Evolutionary conservation across 2,113 vertebrate genomes (phyloP).

Genomic region (Dromiciops gliroides): DNA sequence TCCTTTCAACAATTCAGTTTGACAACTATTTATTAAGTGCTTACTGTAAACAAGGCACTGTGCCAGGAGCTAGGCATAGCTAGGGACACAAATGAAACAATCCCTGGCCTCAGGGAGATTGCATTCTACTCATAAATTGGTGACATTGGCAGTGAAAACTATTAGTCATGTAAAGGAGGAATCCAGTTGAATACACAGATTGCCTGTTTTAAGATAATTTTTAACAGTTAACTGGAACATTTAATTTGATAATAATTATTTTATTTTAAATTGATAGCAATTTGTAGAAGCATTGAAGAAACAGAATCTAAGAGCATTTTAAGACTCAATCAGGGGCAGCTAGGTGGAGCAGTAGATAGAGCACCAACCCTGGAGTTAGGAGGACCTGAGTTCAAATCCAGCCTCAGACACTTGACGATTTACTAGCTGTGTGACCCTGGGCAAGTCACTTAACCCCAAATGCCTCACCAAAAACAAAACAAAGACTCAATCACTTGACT

Average conservation of each 20-base stretch:
- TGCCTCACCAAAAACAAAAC: no score
- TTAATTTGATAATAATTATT: background rate
- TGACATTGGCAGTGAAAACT: background rate
- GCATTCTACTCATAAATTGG: background rate
- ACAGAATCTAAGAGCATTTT: background rate
- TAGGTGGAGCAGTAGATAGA: no score
- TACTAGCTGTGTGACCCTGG: no score
- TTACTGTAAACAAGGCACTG: background rate
- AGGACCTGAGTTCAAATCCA: no score
- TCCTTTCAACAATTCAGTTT: background rate
- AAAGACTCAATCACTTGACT: background rate
- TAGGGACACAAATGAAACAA: background rate
- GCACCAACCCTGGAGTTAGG: no score
- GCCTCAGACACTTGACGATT: no score
- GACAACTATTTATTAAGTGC: background rate
- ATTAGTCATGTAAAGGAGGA: background rate
- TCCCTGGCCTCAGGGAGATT: background rate
- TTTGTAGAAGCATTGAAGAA: background rate
- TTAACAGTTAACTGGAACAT: no score
- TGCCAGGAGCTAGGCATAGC: background rate
- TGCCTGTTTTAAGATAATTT: background rate
- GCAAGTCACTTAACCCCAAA: no score
- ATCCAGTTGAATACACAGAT: background rate
- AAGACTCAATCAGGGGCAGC: background rate
- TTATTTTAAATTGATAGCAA: background rate